A percentile compares a stretch with the other conserved stretches of the same genome.
Conservation (phyloP, 2,797 vertebrate genomes). For the Pipistrellus nathusii region DNA sequence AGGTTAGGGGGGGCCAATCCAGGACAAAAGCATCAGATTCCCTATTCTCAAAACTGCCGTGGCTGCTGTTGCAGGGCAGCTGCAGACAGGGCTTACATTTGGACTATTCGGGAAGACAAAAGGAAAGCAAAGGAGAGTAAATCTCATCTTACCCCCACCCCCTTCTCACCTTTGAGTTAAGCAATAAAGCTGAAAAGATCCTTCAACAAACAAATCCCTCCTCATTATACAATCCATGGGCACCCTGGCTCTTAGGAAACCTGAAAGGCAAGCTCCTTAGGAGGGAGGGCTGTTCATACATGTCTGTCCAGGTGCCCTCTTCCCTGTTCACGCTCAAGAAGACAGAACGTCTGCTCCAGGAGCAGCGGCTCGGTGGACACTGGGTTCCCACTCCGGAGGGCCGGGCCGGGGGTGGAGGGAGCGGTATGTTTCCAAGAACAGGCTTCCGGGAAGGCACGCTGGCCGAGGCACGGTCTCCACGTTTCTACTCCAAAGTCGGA, state of each 20-base stretch:
- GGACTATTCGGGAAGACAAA: conserved; percentile 51
- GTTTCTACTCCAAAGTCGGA: neutral
- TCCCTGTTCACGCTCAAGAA: conserved; percentile 81
- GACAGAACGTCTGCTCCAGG: conserved; percentile 78
- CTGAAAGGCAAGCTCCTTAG: conserved; percentile 84
- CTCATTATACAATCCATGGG: conserved; percentile 79
- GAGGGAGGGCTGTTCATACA: conserved; percentile 84
- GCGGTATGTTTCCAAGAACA: neutral
- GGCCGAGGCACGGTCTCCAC: neutral
- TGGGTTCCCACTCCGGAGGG: conserved; percentile 23
- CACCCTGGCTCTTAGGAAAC: conserved; percentile 83
- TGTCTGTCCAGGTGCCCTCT: conserved; percentile 83
- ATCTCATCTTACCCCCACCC: conserved; percentile 77
- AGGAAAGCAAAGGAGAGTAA: conserved; percentile 22
- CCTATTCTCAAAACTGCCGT: neutral
- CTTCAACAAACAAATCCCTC: conserved; percentile 87
- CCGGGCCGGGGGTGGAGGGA: neutral
- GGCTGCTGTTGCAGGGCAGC: conserved; percentile 33
- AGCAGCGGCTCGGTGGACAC: conserved; percentile 71
- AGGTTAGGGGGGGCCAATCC: neutral
- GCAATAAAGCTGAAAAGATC: conserved; percentile 85
- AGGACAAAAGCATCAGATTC: neutral
- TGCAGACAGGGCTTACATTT: conserved; percentile 62
- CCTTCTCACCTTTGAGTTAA: conserved; percentile 83
- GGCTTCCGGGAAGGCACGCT: neutral